Evolutionary conservation across 2,797 vertebrate species (phyloP).

Genomic region (Cynopterus sphinx): DNA sequence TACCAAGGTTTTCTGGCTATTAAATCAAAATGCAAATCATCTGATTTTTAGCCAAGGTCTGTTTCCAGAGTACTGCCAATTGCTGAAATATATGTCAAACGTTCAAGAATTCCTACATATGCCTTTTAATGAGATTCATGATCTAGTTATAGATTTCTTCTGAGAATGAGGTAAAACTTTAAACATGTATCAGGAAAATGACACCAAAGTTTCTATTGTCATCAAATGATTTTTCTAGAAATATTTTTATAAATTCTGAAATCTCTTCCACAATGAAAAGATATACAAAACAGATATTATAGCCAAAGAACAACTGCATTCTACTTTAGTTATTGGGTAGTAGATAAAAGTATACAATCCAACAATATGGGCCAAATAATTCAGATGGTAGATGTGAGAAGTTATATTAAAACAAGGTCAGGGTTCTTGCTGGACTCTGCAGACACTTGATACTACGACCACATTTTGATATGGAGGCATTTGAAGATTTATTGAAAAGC

Average conservation of each 20-base stretch:
- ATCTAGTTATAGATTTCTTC: neutral
- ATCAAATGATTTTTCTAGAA: neutral
- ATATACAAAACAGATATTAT: neutral
- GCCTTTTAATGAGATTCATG: neutral
- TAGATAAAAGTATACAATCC: neutral
- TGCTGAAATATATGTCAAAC: neutral
- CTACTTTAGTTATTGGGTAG: neutral
- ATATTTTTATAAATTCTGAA: conserved; percentile 34
- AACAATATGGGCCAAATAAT: neutral
- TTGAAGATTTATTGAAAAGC: neutral
- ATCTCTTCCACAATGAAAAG: neutral
- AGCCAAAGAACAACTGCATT: neutral
- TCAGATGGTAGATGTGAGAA: neutral
- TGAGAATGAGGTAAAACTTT: neutral
- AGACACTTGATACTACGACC: neutral
- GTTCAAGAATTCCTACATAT: neutral
- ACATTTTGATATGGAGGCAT: neutral
- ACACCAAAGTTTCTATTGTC: neutral
- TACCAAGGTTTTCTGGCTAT: neutral
- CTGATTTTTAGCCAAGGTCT: neutral
- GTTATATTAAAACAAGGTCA: neutral
- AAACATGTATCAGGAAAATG: neutral
- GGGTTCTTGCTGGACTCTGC: neutral
- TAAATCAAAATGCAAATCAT: neutral
- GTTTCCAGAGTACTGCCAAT: neutral